phyloP scores from a whole-genome alignment of 2,797 vertebrate genomes.

The Miichthys miiuy region DNA sequence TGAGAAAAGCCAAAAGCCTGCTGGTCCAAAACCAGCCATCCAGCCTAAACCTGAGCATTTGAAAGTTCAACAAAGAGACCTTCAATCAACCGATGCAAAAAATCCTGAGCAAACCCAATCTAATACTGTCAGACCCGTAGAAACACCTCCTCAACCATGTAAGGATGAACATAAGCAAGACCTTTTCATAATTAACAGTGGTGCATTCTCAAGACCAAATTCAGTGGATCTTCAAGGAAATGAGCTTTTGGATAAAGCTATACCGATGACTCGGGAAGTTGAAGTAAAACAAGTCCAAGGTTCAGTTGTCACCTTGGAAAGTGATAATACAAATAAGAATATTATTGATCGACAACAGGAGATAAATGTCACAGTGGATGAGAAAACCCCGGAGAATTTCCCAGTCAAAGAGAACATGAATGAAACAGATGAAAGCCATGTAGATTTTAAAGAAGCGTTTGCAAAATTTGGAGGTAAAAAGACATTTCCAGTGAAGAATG shows the following conservation, averaged over 20 bases:
- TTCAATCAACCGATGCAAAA: constrained; percentile 77
- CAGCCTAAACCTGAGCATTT: constrained; percentile 85
- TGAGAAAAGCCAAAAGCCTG: constrained; percentile 67
- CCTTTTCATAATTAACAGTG: background rate
- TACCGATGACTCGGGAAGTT: constrained; percentile 69
- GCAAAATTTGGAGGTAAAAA: constrained; percentile 75
- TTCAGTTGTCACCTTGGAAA: constrained; percentile 4
- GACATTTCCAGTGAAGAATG: constrained; percentile 42
- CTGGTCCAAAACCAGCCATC: constrained; percentile 80
- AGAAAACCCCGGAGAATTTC: constrained; percentile 45
- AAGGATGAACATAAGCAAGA: constrained; percentile 41
- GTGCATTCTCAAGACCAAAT: background rate
- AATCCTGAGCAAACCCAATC: constrained; percentile 48
- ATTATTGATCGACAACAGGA: constrained; percentile 44
- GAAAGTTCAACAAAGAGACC: constrained; percentile 73
- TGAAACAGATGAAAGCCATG: constrained; percentile 61
- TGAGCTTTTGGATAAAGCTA: constrained; percentile 52
- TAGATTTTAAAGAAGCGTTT: constrained; percentile 71
- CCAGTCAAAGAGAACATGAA: constrained; percentile 28
- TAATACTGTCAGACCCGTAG: constrained; percentile 39
- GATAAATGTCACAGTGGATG: constrained; percentile 39
- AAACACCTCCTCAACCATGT: constrained; percentile 60
- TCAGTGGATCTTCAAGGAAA: constrained; percentile 32
- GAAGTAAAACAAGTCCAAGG: constrained; percentile 32
- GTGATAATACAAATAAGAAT: constrained; percentile 19